These are phyloP conservation scores for Liparis tanakae DNA, from an alignment of 2,797 vertebrate genomes.

Conservation along the genomic window DNA sequence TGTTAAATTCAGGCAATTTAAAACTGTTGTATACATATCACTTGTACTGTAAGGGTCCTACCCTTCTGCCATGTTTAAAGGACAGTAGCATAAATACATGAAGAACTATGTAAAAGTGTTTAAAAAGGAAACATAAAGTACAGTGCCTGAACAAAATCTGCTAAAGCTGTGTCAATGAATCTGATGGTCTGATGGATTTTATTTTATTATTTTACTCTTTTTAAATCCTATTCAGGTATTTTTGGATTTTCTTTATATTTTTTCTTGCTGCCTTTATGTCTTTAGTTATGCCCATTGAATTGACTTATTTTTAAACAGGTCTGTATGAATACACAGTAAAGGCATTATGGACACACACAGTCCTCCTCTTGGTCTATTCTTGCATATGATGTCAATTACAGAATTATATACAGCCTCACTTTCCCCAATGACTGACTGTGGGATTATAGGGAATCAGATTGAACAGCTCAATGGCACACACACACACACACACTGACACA, in stretches of 20 bases:
- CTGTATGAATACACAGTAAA: constrained; percentile 1
- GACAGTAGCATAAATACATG: neutral
- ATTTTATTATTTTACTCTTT: neutral
- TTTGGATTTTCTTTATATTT: neutral
- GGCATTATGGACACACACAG: constrained; percentile 28
- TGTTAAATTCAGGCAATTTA: neutral
- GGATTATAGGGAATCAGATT: constrained; percentile 45
- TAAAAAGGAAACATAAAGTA: neutral
- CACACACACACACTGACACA: neutral
- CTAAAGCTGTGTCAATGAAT: neutral
- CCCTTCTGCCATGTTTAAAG: neutral
- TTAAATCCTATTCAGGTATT: neutral
- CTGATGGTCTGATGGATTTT: neutral
- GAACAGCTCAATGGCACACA: constrained; percentile 23
- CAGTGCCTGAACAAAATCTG: neutral
- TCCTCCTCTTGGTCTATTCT: constrained; percentile 22
- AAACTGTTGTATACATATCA: neutral
- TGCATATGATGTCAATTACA: constrained; percentile 66
- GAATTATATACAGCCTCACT: constrained; percentile 36
- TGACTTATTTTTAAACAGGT: neutral
- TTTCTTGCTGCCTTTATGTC: too few species aligned
- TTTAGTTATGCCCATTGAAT: neutral
- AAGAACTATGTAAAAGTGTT: neutral
- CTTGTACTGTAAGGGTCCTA: neutral
- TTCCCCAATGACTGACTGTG: constrained; percentile 44